Conservation (phyloP, 2,888 invertebrate species). For the Xanthia togata region DNA sequence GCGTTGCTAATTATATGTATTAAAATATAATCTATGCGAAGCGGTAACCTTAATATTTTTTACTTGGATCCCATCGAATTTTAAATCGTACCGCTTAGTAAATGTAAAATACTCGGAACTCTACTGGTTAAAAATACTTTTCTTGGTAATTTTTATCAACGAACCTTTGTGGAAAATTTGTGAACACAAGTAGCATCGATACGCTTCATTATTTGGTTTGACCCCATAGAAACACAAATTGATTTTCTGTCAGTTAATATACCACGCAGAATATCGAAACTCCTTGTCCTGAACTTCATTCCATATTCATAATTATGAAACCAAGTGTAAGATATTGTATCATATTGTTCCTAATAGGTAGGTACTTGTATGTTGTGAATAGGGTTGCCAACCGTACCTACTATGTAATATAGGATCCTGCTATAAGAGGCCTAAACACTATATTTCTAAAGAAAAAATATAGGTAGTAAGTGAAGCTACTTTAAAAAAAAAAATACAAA, state of each 20-base stretch:
- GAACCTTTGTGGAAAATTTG: no score
- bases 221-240: background rate
- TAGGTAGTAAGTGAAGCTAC: no score
- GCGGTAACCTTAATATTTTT: background rate
- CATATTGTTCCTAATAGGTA: conserved; percentile 3
- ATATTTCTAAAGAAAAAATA: no score
- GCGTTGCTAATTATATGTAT: conserved; percentile 3
- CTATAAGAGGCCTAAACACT: no score
- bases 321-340: conserved; percentile 13
- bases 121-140: background rate
- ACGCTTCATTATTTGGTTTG: background rate
- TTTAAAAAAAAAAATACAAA: no score
- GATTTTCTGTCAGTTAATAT: background rate
- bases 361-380: conserved; percentile 9
- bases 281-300: conserved; percentile 1
- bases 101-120: no score
- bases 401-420: no score
- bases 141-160: background rate
- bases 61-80: background rate
- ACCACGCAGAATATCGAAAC: conserved; percentile 1
- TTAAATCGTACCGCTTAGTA: no score
- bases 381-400: no score
- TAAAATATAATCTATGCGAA: background rate
- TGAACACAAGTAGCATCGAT: background rate
- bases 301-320: conserved; percentile 19